Base-by-base conservation (phyloP, 2,888 invertebrate genomes). In the Erebia epiphron region DNA sequence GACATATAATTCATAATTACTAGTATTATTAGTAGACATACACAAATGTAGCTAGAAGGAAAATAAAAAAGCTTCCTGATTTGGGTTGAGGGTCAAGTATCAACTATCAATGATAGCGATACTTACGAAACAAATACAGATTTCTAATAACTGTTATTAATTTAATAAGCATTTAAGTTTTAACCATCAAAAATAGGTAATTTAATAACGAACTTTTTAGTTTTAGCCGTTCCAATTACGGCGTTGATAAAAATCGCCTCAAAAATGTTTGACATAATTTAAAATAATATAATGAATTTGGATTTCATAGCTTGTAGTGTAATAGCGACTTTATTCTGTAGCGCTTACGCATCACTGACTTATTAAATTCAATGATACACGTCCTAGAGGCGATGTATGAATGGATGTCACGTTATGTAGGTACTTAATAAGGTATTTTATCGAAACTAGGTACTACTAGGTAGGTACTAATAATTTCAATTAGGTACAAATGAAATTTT, bases 251-350 rank as follows among this genome's bases (percentile, higher is more conserved):
- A 11, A 26, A 52, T 52, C 64, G 11, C 26, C 52, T 52, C 13
- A 4, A 64, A 50, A 63, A 50, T 63, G 43, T 63, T 50, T 63
- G 50, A 35, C 52, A 52, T 63, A 35, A 26, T 14, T 63, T 50
- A 35, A 49, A 61, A 2, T 14, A 9, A 61, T 62, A 14, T n/a
- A 62, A 46, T n/a, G n/a, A 26, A 50, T 56, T 43, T 18, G 26
- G 54, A 14, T 35, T 43, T 54, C 46, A 62, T 68, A 54, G 79
- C 77, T 75, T 79, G 77, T 41, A 68, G 63, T 63, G 67, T 67
- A 58, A 50, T 60, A 62, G 41, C n/a, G 46, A 54, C 68, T 56
- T 68, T 68, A 68, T 56, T 49, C 16, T 14, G 21, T 61, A 61
- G 18, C 50, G 60, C 60, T 61, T 66, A 46, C 58, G 52, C 68